A percentile compares a stretch with the other conserved stretches of the same genome.
These are phyloP conservation scores for Bambusicola thoracicus DNA, from an alignment of 2,113 vertebrate species.

Conservation along the genomic window DNA sequence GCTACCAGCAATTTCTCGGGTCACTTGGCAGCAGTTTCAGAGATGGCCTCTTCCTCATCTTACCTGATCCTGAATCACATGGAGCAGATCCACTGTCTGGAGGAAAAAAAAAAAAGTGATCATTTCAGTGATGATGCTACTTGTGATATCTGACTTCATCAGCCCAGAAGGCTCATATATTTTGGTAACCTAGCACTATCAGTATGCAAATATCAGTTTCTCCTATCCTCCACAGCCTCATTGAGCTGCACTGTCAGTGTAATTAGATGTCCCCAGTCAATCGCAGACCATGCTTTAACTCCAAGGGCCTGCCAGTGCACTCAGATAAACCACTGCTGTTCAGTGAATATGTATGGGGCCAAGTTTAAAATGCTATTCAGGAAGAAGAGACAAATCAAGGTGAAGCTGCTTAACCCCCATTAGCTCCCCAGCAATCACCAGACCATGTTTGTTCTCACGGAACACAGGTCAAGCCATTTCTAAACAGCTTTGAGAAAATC, in stretches of 20 bases:
- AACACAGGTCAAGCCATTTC: neutral
- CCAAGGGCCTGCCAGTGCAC: fast-evolving
- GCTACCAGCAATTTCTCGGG: neutral
- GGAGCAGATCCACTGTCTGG: neutral
- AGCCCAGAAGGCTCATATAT: neutral
- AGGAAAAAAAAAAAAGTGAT: neutral
- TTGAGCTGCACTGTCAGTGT: neutral
- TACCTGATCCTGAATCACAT: neutral
- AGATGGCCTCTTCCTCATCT: neutral
- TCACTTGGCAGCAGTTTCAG: neutral
- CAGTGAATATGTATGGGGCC: neutral
- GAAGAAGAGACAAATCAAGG: neutral
- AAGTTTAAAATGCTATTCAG: neutral
- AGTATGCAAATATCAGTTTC: neutral
- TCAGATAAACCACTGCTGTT: neutral
- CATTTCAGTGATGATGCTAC: neutral
- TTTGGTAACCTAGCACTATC: neutral
- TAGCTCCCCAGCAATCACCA: neutral
- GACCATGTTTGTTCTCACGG: neutral
- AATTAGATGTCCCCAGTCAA: neutral
- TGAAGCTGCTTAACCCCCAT: conserved; percentile 1
- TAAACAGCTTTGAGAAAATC: neutral
- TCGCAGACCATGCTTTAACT: neutral
- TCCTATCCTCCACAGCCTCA: neutral
- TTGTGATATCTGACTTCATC: neutral